These are phyloP conservation scores for Mimas tiliae DNA, from an alignment of 2,888 invertebrate species.

Conservation along the genomic window DNA sequence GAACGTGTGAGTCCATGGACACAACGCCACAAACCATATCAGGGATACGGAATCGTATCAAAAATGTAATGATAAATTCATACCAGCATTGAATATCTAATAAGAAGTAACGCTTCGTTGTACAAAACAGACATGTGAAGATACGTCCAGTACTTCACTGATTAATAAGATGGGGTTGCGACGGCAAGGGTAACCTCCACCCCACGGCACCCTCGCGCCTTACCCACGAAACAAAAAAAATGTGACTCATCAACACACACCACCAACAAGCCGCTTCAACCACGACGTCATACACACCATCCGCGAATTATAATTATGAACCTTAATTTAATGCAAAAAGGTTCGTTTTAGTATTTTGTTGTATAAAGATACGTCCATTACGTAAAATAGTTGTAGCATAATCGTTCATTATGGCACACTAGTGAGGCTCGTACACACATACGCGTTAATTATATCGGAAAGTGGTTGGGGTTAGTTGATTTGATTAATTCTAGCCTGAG, in stretches of 20 bases:
- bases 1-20: not conserved
- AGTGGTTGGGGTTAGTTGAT: constrained; percentile 84
- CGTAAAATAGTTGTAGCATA: constrained; percentile 77
- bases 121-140: constrained; percentile 80
- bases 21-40: not conserved
- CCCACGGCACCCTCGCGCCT: constrained; percentile 80
- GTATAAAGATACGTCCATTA: constrained; percentile 47
- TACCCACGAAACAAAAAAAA: constrained; percentile 86
- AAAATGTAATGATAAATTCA: constrained; percentile 40
- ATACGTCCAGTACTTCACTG: constrained; percentile 83
- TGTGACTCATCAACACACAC: constrained; percentile 86
- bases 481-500: constrained; percentile 83
- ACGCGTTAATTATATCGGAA: constrained; percentile 85
- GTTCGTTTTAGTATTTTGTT: constrained; percentile 49
- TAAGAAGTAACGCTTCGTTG: constrained; percentile 67
- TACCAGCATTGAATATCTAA: constrained; percentile 61
- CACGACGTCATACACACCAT: constrained; percentile 56
- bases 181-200: constrained; percentile 78
- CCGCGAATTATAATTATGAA: constrained; percentile 63
- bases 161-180: constrained; percentile 85
- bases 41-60: constrained; percentile 40
- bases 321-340: constrained; percentile 67
- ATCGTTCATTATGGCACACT: constrained; percentile 84
- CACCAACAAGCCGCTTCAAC: constrained; percentile 66
- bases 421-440: constrained; percentile 67